Conservation (phyloP, 1,140 invertebrate species). For the Euglossa dilemma region DNA sequence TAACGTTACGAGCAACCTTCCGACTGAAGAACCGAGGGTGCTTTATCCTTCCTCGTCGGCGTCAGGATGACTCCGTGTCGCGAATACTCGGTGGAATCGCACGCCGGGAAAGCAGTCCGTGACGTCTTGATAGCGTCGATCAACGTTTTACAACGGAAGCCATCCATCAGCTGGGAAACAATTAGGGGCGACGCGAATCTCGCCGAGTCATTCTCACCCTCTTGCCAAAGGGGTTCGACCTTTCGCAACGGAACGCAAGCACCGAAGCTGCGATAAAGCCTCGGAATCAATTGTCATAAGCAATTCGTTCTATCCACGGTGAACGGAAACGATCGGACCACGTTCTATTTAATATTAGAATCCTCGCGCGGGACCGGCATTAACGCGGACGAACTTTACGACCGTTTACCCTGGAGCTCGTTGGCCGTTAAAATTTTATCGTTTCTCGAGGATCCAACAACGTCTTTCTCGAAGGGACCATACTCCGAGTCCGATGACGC, state of each 20-base stretch:
- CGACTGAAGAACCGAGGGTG: background rate
- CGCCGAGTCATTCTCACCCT: conserved; percentile 3
- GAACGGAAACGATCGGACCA: conserved; percentile 1
- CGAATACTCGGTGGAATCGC: background rate
- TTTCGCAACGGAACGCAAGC: background rate
- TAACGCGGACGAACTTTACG: conserved; percentile 42
- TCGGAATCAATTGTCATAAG: conserved; percentile 29
- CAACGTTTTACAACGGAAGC: conserved; percentile 17
- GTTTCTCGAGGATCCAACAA: background rate
- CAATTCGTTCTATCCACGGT: background rate
- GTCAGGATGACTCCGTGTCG: background rate
- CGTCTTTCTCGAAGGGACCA: background rate
- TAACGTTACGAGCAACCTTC: too few species aligned
- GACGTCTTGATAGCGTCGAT: conserved; percentile 32
- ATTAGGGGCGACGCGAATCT: conserved; percentile 25
- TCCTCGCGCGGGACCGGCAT: background rate
- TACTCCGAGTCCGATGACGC: too few species aligned
- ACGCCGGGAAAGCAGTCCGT: background rate
- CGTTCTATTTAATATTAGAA: conserved; percentile 42
- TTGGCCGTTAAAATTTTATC: conserved; percentile 44
- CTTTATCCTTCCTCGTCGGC: too few species aligned
- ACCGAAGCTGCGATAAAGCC: background rate
- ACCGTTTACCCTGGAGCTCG: background rate
- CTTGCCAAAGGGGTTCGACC: background rate
- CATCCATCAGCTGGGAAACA: conserved; percentile 41